Percentiles rank a stretch among this genome's conserved stretches.
Evolutionary conservation across 1,140 invertebrate genomes (phyloP).

Genomic region (Drosophila arawakana): DNA sequence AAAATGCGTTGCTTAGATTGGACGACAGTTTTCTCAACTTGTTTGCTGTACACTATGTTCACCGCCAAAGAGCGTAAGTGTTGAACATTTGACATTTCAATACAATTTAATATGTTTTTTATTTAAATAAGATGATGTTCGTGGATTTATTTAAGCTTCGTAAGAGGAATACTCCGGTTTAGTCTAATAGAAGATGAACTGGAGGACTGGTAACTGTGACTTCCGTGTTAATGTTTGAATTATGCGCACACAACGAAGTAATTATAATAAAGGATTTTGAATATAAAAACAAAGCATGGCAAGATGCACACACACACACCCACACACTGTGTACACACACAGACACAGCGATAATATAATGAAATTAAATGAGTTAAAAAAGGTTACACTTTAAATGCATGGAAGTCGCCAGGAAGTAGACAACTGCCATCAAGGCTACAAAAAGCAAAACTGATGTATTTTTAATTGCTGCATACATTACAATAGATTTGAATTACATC

Average conservation of each 20-base stretch:
- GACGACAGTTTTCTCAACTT: neutral
- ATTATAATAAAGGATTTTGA: conserved; percentile 39
- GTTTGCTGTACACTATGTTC: neutral
- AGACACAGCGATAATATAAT: conserved; percentile 41
- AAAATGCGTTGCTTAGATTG: neutral
- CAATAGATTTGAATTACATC: conserved; percentile 74
- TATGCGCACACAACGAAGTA: conserved; percentile 50
- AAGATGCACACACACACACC: neutral
- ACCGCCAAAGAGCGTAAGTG: neutral
- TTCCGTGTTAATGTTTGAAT: conserved; percentile 59
- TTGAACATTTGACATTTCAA: neutral
- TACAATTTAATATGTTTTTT: neutral
- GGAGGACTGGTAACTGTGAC: neutral
- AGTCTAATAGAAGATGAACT: too few species aligned
- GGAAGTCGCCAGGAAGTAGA: conserved; percentile 22
- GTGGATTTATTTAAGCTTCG: neutral
- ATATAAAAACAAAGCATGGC: conserved; percentile 39
- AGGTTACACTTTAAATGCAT: conserved; percentile 49
- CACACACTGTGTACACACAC: conserved; percentile 7
- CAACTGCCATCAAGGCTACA: conserved; percentile 31
- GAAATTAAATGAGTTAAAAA: conserved; percentile 73
- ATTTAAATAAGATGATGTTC: neutral
- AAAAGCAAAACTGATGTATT: conserved; percentile 62
- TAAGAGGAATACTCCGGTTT: neutral
- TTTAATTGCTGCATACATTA: conserved; percentile 82